These are phyloP conservation scores for Leptatherina wallacei DNA, from an alignment of 2,797 vertebrate species.

Conservation along the genomic window DNA sequence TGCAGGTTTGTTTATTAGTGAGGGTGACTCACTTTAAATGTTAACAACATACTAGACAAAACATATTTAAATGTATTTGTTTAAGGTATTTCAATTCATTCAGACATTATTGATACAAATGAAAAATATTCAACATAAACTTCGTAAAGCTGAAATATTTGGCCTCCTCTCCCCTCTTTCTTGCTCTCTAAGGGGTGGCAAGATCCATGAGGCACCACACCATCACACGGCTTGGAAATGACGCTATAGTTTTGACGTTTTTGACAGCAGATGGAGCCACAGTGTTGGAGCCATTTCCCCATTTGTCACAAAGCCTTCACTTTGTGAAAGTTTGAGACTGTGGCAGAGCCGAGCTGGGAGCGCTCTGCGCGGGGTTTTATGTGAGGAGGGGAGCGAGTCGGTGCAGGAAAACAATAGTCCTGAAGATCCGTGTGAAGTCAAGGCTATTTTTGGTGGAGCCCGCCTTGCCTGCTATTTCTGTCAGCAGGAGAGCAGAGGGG, in stretches of 20 bases:
- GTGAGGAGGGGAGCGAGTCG: conserved; percentile 54
- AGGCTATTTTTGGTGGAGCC: conserved; percentile 84
- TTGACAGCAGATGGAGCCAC: conserved; percentile 80
- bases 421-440: conserved; percentile 73
- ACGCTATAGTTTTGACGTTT: neutral
- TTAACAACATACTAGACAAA: too few species aligned
- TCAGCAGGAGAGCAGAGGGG: conserved; percentile 69
- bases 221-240: neutral
- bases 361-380: neutral
- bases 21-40: too few species aligned
- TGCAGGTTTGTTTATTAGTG: too few species aligned
- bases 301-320: conserved; percentile 9
- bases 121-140: too few species aligned
- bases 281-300: conserved; percentile 30
- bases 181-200: neutral
- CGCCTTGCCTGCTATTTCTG: conserved; percentile 85
- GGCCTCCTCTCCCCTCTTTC: too few species aligned
- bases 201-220: neutral
- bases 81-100: too few species aligned
- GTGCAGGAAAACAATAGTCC: conserved; percentile 73
- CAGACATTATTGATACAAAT: too few species aligned
- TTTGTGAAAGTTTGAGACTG: conserved; percentile 12
- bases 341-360: conserved; percentile 15
- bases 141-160: too few species aligned
- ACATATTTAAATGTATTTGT: too few species aligned